A percentile compares a stretch with the other conserved stretches of the same genome.
phyloP scores from a whole-genome alignment of 2,797 vertebrate genomes.

The Anguilla marmorata region DNA sequence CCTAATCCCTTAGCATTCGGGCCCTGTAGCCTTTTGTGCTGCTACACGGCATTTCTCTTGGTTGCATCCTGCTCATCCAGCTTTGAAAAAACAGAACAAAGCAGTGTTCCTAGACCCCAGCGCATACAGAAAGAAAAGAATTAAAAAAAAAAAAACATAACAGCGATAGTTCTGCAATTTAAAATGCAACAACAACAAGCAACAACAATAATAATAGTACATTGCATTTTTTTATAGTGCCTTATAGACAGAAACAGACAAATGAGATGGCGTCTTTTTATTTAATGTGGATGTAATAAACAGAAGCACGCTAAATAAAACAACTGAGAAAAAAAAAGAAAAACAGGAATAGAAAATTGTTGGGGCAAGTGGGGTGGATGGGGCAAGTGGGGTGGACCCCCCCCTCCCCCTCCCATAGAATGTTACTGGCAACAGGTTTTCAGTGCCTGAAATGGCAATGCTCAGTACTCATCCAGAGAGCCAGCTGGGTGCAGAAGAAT shows the following conservation, averaged over 20 bases:
- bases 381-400: too few species aligned
- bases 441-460: neutral
- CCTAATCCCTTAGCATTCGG: conserved; percentile 9
- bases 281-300: too few species aligned
- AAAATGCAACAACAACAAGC: neutral
- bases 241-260: too few species aligned
- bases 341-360: too few species aligned
- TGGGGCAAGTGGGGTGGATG: too few species aligned
- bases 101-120: neutral
- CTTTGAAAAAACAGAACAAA: neutral
- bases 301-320: too few species aligned
- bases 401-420: neutral
- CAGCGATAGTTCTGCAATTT: too few species aligned
- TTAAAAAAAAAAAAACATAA: too few species aligned
- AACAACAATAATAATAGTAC: too few species aligned
- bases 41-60: neutral
- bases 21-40: conserved; percentile 6
- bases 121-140: neutral
- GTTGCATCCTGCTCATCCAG: neutral
- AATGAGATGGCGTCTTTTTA: too few species aligned
- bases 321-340: too few species aligned
- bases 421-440: neutral
- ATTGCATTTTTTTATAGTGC: too few species aligned
- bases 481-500: neutral
- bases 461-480: neutral